phyloP scores from a whole-genome alignment of 2,888 invertebrate species.

The Drosophila cracens region DNA sequence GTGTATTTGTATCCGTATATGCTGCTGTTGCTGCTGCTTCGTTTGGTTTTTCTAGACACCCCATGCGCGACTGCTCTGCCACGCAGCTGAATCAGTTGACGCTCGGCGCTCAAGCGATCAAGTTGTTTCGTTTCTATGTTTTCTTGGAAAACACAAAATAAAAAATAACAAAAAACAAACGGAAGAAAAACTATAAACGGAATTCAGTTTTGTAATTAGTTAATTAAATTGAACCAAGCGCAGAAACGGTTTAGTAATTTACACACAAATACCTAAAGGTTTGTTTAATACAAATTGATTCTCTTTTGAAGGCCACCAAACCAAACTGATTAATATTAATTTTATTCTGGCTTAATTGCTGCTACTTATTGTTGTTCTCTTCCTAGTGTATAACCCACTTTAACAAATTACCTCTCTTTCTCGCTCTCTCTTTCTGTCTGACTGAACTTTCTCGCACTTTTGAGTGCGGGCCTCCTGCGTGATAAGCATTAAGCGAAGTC shows the following conservation, averaged over 20 bases:
- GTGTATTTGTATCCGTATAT: constrained; percentile 11
- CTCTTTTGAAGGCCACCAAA: constrained; percentile 54
- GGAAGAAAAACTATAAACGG: constrained; percentile 14
- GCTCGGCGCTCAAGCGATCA: constrained; percentile 75
- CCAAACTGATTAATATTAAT: neutral
- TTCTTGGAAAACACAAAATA: constrained; percentile 4
- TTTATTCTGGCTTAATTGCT: constrained; percentile 22
- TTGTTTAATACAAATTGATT: constrained; percentile 43
- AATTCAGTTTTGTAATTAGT: constrained; percentile 8
- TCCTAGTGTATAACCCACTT: constrained; percentile 3
- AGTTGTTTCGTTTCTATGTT: constrained; percentile 51
- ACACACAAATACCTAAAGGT: constrained; percentile 43
- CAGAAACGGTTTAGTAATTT: constrained; percentile 8
- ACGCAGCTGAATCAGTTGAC: constrained; percentile 71
- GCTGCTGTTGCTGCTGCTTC: constrained; percentile 24
- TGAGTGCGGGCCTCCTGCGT: constrained; percentile 6
- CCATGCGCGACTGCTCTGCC: constrained; percentile 50
- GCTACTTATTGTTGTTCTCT: neutral
- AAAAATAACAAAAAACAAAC: constrained; percentile 5
- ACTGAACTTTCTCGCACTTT: constrained; percentile 8
- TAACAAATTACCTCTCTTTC: neutral
- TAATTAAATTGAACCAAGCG: constrained; percentile 12
- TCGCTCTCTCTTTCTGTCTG: neutral
- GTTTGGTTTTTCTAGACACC: constrained; percentile 46
- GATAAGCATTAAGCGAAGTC: constrained; percentile 22